Conservation (phyloP, 2,113 vertebrate genomes). For the Heterocephalus glaber region DNA sequence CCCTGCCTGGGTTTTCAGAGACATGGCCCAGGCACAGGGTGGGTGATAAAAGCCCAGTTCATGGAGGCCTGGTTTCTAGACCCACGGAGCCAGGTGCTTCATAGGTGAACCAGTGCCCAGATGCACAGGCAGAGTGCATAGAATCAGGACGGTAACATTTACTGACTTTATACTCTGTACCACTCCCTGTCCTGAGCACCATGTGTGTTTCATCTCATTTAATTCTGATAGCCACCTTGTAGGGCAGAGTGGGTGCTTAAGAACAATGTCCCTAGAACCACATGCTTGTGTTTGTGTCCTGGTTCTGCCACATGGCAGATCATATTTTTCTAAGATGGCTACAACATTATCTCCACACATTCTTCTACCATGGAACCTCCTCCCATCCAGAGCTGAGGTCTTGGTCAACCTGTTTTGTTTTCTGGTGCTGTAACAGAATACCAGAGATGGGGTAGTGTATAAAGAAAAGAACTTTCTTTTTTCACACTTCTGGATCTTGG, state of each 20-base stretch:
- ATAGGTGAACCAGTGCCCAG: accelerated
- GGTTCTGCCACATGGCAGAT: not conserved
- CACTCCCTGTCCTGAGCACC: not conserved
- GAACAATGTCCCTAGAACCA: not conserved
- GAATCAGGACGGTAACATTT: not conserved
- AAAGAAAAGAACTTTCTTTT: not conserved
- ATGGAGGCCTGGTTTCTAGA: not conserved
- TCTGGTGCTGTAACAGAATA: not conserved
- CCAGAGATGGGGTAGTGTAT: not conserved
- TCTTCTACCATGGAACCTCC: not conserved
- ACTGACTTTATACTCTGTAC: accelerated
- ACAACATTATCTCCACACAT: not conserved
- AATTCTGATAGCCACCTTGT: not conserved
- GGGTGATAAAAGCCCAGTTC: not conserved
- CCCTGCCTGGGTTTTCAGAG: conserved; percentile 8
- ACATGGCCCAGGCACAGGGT: not conserved
- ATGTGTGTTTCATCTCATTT: not conserved
- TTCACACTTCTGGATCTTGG: not conserved
- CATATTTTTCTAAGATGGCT: not conserved
- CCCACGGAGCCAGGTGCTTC: not conserved
- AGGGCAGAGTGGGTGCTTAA: not conserved
- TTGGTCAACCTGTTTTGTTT: not conserved
- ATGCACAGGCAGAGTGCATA: accelerated
- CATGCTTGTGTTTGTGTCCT: not conserved
- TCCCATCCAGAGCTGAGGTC: not conserved